Evolutionary conservation across 2,113 vertebrate species (phyloP), one percentile per base, ranked within the genome.

Genomic region (Mastomys coucha): DNA sequence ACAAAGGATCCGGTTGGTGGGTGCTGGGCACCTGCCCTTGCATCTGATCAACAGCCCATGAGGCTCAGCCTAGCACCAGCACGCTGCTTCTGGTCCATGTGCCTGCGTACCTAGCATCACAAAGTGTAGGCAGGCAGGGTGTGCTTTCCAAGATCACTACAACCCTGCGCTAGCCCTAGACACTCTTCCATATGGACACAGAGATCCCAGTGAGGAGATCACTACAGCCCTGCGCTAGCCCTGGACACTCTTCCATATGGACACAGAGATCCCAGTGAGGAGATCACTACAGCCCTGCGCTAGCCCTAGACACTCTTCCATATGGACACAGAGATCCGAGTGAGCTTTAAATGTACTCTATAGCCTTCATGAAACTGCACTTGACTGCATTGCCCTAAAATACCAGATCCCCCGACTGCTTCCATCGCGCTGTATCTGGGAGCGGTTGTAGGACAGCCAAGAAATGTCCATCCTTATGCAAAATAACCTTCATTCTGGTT

Each of bases 1-100:
- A 78, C 19, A 45, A 96, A 77, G 89, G 56, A 39, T 1, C 0
- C 0, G 36, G 60, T 96, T 22, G 39, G 58, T 0, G 36, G 42
- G 70, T 0, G 0, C 6, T 2, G 1, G 26, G n/a, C n/a, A n/a
- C n/a, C n/a, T n/a, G 60, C n/a, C 36, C 72, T 9, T 0, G 16
- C 1, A 24, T 49, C 56, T 0, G 42, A 1, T 67, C 0, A 72
- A 36, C 45, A 31, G 20, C 49, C 10, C 7, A 4, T 0, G 7
- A 22, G 13, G 56, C 91, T 49, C 8, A 76, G 69, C 19, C 13
- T 5, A 5, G 88, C 2, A 31, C 36, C 7, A 9, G 0, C 11
- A 31, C 60, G 39, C 63, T 8, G 9, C 39, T 24, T 31, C 86
- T 58, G 33, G 65, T 2, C 33, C 49, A 58, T 1, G 36, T 2